Base-by-base conservation (phyloP, 2,888 invertebrate species). In the Spodoptera littoralis region DNA sequence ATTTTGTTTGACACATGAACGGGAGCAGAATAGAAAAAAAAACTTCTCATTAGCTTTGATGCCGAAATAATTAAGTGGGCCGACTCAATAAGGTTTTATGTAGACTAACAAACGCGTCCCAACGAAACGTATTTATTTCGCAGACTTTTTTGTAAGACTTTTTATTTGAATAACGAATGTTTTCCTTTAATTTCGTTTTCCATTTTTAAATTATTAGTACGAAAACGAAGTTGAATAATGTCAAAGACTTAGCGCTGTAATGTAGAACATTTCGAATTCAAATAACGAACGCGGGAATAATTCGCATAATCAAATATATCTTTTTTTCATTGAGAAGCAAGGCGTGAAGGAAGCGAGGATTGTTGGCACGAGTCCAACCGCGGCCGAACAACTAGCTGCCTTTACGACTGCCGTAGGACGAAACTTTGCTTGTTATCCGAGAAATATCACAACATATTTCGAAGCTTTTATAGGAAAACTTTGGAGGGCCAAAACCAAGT, bases 391-490 rank as follows among this genome's bases (percentile, higher is more conserved):
- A 79, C 71, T 75, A 77, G 70, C 79, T 71, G 81, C 80, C 81
- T 86, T 85, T 87, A 86, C 78, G 84, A 80, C 79, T 82, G 73
- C 67, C 80, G 77, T 84, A 87, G 88, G 86, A 83, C 83, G 76
- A 88, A 93, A 93, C 86, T 93, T 93, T 84, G 88, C 92, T 92
- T 91, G 92, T 93, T 93, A 93, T 90, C 90, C 84, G 80, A 84
- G 84, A 91, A 91, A 93, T 91, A 92, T 91, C 91, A 92, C 87
- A 91, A 91, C 89, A 91, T 88, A 90, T 88, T 85, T 88, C 82
- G 79, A 81, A 74, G 82, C 85, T 83, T 91, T 92, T 92, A 92
- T 92, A 84, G 86, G 81, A 76, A 86, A 93, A 93, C 86, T 92
- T 93, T 89, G 71, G 79, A 89, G 87, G 82, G 81, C 79, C 84